Evolutionary conservation across 2,797 vertebrate species (phyloP), one percentile per base, ranked within the genome.

Genomic region (Eulemur mongoz): DNA sequence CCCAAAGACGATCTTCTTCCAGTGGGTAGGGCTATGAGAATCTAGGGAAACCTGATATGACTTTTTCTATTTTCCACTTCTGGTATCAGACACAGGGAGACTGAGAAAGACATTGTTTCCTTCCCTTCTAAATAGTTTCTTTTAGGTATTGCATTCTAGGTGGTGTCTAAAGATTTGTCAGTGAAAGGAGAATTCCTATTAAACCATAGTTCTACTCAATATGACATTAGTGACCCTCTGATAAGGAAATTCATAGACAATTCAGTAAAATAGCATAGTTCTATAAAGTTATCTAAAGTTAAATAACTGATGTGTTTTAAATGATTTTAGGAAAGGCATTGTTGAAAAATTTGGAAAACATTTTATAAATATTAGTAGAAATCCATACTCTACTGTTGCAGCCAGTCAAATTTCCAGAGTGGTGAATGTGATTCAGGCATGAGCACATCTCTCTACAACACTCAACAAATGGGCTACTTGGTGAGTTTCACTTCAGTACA

Each of bases 401-500:
- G 63, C 35, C 48, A 83, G 32, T 63, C 54, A 61, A 2, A 45
- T 80, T 72, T 92, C 35, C 70, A 61, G 3, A 7, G 2, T 79
- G 27, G 6, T 30, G 17, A 5, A 38, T 61, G 11, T 30, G n/a
- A 82, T 35, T 76, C 76, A 75, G 13, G 3, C 20, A 30, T 75
- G 43, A 92, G 17, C 2, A 81, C 13, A 70, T 18, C 30, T 54
- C n/a, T 63, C 13, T 45, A 80, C 32, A 91, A 88, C 57, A 86
- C 18, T 3, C 4, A 6, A 93, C 65, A 89, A 89, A n/a, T 27
- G 91, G 25, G 9, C 32, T 52, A 25, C 17, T 22, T 67, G 85
- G 82, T 97, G 59, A 96, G 73, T 96, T 22, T 96, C 3, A 23
- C 7, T 78, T 75, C 15, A 18, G 65, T 40, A n/a, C n/a, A 4